These are phyloP conservation scores for Coenonympha glycerion DNA, from an alignment of 2,888 invertebrate genomes.

Conservation along the genomic window DNA sequence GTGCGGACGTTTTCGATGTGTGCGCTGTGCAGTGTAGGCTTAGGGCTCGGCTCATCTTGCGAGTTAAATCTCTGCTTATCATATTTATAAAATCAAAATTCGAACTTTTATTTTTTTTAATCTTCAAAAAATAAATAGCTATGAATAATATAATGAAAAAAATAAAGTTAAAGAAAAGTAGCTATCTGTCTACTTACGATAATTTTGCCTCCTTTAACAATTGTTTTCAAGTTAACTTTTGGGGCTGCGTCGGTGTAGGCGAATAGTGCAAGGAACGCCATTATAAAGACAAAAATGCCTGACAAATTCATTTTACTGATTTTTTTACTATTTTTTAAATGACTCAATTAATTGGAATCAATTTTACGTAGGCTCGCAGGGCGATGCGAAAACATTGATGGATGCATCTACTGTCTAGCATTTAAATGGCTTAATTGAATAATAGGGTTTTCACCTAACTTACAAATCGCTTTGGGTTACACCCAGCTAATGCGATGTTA, in stretches of 20 bases:
- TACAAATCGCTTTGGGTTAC: neutral
- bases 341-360: neutral
- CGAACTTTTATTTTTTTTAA: too few relatives aligned
- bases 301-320: conserved; percentile 37
- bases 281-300: conserved; percentile 31
- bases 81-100: too few relatives aligned
- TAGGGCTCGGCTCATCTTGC: too few relatives aligned
- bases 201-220: conserved; percentile 35
- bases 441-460: neutral
- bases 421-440: conserved; percentile 4
- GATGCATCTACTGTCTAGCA: neutral
- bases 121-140: too few relatives aligned
- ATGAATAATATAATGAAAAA: too few relatives aligned
- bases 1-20: too few relatives aligned
- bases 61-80: too few relatives aligned
- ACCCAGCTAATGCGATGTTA: too few relatives aligned
- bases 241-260: conserved; percentile 34
- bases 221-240: conserved; percentile 31
- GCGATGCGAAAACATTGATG: conserved; percentile 3
- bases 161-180: too few relatives aligned
- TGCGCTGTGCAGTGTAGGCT: too few relatives aligned
- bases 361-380: neutral
- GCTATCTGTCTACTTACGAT: conserved; percentile 20
- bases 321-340: neutral
- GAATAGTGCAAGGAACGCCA: conserved; percentile 34